phyloP scores from a whole-genome alignment of 2,797 vertebrate genomes.

The Rhinella marina region DNA sequence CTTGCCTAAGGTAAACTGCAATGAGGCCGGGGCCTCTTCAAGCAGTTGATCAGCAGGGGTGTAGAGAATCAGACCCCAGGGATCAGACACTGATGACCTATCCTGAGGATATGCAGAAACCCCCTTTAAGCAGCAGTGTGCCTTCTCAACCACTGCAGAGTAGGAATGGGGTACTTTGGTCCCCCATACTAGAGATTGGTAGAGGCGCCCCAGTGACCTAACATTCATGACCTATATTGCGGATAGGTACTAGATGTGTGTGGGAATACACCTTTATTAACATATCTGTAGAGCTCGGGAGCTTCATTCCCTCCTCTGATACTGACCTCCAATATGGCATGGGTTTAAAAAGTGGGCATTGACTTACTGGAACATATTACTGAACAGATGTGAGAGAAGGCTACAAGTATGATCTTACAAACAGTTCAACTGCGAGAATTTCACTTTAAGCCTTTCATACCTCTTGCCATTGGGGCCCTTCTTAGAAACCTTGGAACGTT shows the following conservation, averaged over 20 bases:
- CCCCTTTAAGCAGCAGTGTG: no score
- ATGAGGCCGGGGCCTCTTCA: no score
- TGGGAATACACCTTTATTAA: no score
- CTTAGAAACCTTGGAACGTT: constrained; percentile 83
- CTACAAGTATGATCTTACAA: background rate
- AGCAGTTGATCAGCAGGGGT: no score
- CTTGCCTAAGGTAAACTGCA: no score
- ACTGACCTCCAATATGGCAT: background rate
- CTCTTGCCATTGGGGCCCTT: constrained; percentile 76
- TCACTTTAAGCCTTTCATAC: constrained; percentile 69
- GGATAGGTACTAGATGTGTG: no score
- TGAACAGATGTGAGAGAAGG: no score
- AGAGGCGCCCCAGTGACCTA: no score
- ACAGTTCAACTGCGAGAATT: no score
- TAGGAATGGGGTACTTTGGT: background rate
- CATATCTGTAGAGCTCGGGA: background rate
- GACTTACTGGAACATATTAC: background rate
- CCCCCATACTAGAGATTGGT: background rate
- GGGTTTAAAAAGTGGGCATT: background rate
- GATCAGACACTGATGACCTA: no score
- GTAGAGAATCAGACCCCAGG: no score
- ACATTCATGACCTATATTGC: background rate
- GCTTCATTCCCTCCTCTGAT: background rate
- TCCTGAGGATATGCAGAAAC: background rate
- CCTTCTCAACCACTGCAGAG: background rate